Conservation (phyloP, 2,113 vertebrate species). For the Gracilinanus agilis region DNA sequence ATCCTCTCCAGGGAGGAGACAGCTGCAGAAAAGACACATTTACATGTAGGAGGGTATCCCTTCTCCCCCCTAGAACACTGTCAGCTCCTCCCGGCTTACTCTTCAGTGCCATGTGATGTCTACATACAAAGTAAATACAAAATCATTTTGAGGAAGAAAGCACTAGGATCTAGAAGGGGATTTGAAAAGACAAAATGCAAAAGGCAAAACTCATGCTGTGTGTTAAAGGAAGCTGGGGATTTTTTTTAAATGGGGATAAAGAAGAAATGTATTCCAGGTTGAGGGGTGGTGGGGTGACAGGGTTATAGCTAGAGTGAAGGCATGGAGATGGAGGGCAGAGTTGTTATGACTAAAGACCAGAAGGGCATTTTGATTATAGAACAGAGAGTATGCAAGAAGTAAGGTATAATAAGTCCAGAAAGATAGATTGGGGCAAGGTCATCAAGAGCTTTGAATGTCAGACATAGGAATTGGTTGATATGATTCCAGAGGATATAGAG, state of each 20-base stretch:
- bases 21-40: not conserved
- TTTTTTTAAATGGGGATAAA: not conserved
- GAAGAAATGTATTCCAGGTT: not conserved
- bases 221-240: not conserved
- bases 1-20: not conserved
- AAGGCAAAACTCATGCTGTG: not conserved
- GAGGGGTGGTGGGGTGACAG: not conserved
- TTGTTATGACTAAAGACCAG: not conserved
- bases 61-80: not conserved
- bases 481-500: not conserved
- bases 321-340: not conserved
- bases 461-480: not conserved
- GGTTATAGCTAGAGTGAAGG: not conserved
- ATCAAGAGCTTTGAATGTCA: not conserved
- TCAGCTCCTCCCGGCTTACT: not conserved
- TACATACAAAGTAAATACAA: not conserved
- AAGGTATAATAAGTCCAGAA: not conserved
- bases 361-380: not conserved
- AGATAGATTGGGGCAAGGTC: not conserved
- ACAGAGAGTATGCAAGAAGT: not conserved
- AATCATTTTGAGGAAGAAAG: not conserved
- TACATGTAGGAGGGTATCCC: not conserved
- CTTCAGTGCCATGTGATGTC: not conserved
- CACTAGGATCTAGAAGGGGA: not conserved
- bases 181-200: not conserved